Conservation (phyloP, 2,888 invertebrate species). For the Luperina testacea region DNA sequence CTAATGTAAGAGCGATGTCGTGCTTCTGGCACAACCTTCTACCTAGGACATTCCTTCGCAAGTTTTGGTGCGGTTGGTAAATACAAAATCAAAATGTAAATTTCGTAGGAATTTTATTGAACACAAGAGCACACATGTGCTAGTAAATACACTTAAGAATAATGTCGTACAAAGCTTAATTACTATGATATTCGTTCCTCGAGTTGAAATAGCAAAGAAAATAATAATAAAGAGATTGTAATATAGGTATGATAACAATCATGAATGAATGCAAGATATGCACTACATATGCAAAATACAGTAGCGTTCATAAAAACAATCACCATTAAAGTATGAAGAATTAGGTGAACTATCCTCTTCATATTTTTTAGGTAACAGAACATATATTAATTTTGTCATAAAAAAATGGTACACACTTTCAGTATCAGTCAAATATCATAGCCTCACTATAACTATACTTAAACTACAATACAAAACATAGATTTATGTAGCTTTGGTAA, state of each 20-base stretch:
- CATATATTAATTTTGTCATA: constrained; percentile 28
- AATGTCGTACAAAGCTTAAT: constrained; percentile 72
- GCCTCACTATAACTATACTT: constrained; percentile 72
- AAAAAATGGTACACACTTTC: constrained; percentile 53
- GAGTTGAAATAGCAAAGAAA: constrained; percentile 44
- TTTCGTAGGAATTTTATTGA: constrained; percentile 79
- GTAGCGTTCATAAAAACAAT: constrained; percentile 21
- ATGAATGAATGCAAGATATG: constrained; percentile 34
- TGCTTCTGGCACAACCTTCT: background rate
- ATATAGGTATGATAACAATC: constrained; percentile 31
- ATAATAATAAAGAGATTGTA: constrained; percentile 30
- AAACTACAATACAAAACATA: constrained; percentile 68
- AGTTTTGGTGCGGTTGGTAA: constrained; percentile 13
- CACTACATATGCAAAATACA: constrained; percentile 22
- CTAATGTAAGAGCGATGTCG: background rate
- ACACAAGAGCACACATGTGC: constrained; percentile 80
- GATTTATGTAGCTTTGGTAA: constrained; percentile 76
- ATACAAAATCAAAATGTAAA: constrained; percentile 35
- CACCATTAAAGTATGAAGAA: constrained; percentile 9
- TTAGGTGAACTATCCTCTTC: background rate
- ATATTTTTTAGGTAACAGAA: constrained; percentile 25
- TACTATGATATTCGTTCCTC: constrained; percentile 64
- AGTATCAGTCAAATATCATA: constrained; percentile 77
- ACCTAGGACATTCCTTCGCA: background rate
- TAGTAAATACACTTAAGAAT: constrained; percentile 73